A percentile compares a stretch with the other conserved stretches of the same genome.
Evolutionary conservation across 2,888 invertebrate genomes (phyloP).

Genomic region (Scaptomyza polygonia): DNA sequence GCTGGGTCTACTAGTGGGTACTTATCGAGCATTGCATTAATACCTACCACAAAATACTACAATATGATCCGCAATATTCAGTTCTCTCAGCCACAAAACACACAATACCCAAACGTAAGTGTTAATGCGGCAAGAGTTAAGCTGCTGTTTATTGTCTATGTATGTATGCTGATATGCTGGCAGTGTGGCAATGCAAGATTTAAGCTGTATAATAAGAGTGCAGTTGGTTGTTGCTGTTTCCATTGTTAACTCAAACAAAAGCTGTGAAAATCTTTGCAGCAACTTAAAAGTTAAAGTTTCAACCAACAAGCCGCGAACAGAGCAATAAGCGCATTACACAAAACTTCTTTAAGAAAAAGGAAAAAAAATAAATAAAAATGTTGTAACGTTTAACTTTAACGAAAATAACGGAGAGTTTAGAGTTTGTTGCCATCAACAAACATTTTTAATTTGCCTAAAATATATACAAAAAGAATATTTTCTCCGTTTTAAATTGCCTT

Average conservation of each 20-base stretch:
- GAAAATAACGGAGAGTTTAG: no score
- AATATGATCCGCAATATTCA: constrained; percentile 1
- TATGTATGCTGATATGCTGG: constrained; percentile 50
- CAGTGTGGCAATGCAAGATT: constrained; percentile 43
- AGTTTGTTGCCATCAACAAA: constrained; percentile 47
- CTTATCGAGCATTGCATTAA: constrained; percentile 34
- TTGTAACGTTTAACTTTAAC: no score
- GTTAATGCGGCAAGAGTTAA: constrained; percentile 33
- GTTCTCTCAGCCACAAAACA: neutral
- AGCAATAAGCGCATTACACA: constrained; percentile 38
- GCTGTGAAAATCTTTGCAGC: constrained; percentile 41
- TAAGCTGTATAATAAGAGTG: constrained; percentile 50
- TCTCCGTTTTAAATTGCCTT: neutral
- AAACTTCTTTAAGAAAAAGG: no score
- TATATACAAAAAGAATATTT: no score
- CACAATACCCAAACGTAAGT: constrained; percentile 17
- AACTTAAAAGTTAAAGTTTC: constrained; percentile 39
- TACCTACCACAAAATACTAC: constrained; percentile 12
- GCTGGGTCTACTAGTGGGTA: no score
- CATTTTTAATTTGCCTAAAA: no score
- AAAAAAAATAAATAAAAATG: no score
- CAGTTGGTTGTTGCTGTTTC: constrained; percentile 12
- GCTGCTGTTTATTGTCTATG: constrained; percentile 29
- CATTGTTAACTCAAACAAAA: constrained; percentile 38
- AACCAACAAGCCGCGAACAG: constrained; percentile 14